These are phyloP conservation scores for Lerema accius DNA, from an alignment of 1,140 invertebrate species.

Conservation along the genomic window DNA sequence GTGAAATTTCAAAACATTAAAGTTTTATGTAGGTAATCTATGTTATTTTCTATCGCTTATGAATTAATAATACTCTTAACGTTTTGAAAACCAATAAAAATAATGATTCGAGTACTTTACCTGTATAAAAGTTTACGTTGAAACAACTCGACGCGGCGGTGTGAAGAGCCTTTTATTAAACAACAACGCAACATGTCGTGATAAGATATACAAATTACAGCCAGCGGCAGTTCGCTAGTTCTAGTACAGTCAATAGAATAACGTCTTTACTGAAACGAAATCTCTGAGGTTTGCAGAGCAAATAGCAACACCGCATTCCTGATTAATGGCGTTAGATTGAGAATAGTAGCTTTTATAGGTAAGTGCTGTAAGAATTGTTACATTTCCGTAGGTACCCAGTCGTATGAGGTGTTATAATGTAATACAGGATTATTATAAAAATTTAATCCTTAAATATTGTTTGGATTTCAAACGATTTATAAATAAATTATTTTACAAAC, in stretches of 20 bases:
- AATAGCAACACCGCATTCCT: conserved; percentile 46
- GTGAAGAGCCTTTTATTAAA: conserved; percentile 19
- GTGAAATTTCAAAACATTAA: too few relatives aligned
- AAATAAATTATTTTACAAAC: too few relatives aligned
- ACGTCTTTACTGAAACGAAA: conserved; percentile 28
- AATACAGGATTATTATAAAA: too few relatives aligned
- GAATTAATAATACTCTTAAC: too few relatives aligned
- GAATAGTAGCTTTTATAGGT: conserved; percentile 22
- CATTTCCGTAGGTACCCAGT: neutral
- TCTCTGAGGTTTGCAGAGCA: conserved; percentile 31
- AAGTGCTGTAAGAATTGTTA: neutral
- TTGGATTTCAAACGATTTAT: too few relatives aligned
- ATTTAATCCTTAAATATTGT: too few relatives aligned
- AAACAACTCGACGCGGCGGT: neutral
- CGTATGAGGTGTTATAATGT: too few relatives aligned
- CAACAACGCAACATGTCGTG: conserved; percentile 29
- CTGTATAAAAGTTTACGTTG: too few relatives aligned
- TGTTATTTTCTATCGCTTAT: too few relatives aligned
- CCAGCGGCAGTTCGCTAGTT: conserved; percentile 14
- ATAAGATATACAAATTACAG: conserved; percentile 35
- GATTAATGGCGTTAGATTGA: conserved; percentile 56
- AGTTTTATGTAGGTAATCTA: too few relatives aligned
- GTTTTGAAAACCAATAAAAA: too few relatives aligned
- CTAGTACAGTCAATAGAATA: conserved; percentile 28
- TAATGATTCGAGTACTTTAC: neutral